Base-by-base conservation (phyloP, 2,888 invertebrate species). In the Spodoptera exigua region DNA sequence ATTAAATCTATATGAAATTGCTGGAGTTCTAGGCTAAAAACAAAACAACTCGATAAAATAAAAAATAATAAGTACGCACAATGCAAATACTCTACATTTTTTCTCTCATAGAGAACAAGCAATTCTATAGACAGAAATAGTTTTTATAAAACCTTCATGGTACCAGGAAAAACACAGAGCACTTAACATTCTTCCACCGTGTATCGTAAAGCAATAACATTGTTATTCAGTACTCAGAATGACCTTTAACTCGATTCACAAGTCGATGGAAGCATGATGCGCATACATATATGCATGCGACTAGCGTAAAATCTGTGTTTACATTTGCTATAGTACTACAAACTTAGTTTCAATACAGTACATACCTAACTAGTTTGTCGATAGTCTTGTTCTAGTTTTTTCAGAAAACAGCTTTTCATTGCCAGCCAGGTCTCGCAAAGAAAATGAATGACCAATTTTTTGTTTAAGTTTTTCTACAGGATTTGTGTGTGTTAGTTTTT, bases 211-310 rank as follows among this genome's bases (percentile, higher is more conserved):
- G 69, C 61, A 72, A 78, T 70, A 63, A 54, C 51, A 68, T 76
- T 70, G 46, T 60, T 74, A 77, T 77, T 73, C 77, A 70, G 62
- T 49, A 51, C 65, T 64, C 60, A 44, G 11, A 53, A 43, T 79
- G 82, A 85, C 85, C 85, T 85, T 85, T 82, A 81, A 76, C 79
- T 80, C 76, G 54, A 80, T 80, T 73, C 66, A 54, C 64, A 41
- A 71, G 60, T 56, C 27, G 54, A 73, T 63, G 62, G 63, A 39
- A 41, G 55, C 73, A 75, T 74, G 74, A 46, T 54, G 51, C 17
- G 51, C 59, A 67, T 74, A 74, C 59, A 67, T 74, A 74, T 58
- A 70, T 75, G 40, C 47, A 54, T 61, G 56, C 68, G 55, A 44
- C 39, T 59, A 65, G 47, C 57, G 56, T 59, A 61, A 56, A 47